These are phyloP conservation scores for Pammene aurita DNA, from an alignment of 2,888 invertebrate species.

Conservation along the genomic window DNA sequence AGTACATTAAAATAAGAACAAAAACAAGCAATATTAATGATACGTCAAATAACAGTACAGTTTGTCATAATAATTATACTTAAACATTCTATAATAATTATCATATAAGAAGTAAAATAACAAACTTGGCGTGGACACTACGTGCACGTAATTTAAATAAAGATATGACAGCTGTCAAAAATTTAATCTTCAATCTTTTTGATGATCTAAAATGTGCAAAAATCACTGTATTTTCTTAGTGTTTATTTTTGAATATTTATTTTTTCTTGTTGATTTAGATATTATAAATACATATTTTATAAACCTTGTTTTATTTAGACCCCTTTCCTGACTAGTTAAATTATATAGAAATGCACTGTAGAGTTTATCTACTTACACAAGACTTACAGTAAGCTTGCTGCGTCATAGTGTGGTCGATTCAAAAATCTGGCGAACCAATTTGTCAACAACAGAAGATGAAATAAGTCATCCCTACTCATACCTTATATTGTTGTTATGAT, in stretches of 20 bases:
- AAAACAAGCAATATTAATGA: not conserved
- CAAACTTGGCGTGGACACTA: not conserved
- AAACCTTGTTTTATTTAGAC: conserved; percentile 1
- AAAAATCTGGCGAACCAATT: too few relatives aligned
- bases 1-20: not conserved
- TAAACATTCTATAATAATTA: too few relatives aligned
- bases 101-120: not conserved
- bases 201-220: not conserved
- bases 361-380: too few relatives aligned
- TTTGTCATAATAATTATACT: conserved; percentile 1
- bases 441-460: too few relatives aligned
- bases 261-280: conserved; percentile 22
- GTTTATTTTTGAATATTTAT: conserved; percentile 35
- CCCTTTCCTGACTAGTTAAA: not conserved
- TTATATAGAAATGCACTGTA: too few relatives aligned
- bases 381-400: too few relatives aligned
- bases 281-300: conserved; percentile 14
- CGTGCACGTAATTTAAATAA: not conserved
- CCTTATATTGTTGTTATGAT: too few relatives aligned
- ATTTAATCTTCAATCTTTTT: not conserved
- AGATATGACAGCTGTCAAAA: not conserved
- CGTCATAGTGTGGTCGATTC: too few relatives aligned
- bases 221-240: conserved; percentile 7
- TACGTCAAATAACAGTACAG: not conserved
- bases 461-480: too few relatives aligned